A percentile compares a stretch with the other conserved stretches of the same genome.
Evolutionary conservation across 2,888 invertebrate species (phyloP).

Genomic region (Cataglyphis albicans): DNA sequence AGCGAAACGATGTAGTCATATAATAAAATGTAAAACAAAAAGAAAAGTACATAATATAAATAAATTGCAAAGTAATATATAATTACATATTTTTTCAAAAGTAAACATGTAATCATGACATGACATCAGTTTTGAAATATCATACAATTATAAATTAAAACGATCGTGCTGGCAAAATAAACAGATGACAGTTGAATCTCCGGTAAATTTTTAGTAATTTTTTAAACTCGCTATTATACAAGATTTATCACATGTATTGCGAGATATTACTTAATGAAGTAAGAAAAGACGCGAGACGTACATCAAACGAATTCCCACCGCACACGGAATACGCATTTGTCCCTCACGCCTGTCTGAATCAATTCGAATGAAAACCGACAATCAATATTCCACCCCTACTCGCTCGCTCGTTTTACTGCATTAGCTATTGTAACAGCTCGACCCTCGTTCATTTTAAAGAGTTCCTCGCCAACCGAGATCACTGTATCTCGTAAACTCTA

Average conservation of each 20-base stretch:
- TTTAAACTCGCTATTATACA: not conserved
- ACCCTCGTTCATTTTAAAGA: conserved; percentile 48
- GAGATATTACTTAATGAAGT: conserved; percentile 62
- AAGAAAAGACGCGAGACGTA: conserved; percentile 56
- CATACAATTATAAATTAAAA: conserved; percentile 1
- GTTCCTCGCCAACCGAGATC: conserved; percentile 1
- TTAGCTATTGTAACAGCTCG: conserved; percentile 29
- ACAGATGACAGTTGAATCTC: not conserved
- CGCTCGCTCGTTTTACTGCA: conserved; percentile 48
- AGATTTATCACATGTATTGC: not conserved
- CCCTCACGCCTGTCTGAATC: conserved; percentile 80
- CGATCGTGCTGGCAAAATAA: not conserved
- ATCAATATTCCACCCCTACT: conserved; percentile 64
- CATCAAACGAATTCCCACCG: conserved; percentile 74
- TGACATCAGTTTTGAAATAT: not conserved
- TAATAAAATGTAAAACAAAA: not conserved
- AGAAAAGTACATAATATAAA: not conserved
- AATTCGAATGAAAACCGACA: conserved; percentile 68
- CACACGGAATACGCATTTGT: conserved; percentile 72
- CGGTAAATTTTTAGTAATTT: not conserved
- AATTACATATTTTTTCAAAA: conserved; percentile 1
- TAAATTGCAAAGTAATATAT: not conserved
- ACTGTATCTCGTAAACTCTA: not conserved
- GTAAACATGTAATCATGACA: not conserved
- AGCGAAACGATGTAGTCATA: not conserved